phyloP scores from a whole-genome alignment of 1,140 invertebrate genomes.

The Drosophila carrolli region DNA sequence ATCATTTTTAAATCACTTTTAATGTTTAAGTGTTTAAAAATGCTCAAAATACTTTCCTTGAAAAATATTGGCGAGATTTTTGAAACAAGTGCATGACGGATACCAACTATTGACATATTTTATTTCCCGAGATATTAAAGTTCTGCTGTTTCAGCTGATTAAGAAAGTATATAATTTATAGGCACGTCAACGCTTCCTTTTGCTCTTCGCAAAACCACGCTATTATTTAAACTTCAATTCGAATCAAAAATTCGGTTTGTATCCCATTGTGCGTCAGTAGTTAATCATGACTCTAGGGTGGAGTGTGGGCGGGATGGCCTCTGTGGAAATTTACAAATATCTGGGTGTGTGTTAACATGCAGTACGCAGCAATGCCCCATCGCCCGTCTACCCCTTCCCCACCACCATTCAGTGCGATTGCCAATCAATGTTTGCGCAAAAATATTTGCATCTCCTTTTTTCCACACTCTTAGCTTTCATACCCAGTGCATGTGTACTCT shows the following conservation, averaged over 20 bases:
- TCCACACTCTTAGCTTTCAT: constrained; percentile 68
- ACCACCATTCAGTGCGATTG: constrained; percentile 44
- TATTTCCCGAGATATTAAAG: too few relatives aligned
- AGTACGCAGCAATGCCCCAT: constrained; percentile 4
- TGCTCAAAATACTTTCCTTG: too few relatives aligned
- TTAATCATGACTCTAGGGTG: constrained; percentile 59
- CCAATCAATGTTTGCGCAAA: constrained; percentile 81
- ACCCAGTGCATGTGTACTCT: constrained; percentile 18
- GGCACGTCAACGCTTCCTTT: too few relatives aligned
- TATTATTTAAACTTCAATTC: background rate
- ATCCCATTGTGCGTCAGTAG: constrained; percentile 17
- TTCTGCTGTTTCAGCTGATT: too few relatives aligned
- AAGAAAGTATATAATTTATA: too few relatives aligned
- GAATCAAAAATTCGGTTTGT: background rate
- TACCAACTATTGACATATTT: too few relatives aligned
- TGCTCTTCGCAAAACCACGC: too few relatives aligned
- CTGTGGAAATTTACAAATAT: constrained; percentile 46
- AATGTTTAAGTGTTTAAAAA: too few relatives aligned
- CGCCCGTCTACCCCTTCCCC: background rate
- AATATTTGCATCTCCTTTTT: constrained; percentile 78
- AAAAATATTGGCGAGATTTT: too few relatives aligned
- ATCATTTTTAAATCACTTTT: too few relatives aligned
- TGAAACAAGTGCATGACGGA: too few relatives aligned
- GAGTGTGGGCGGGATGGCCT: constrained; percentile 8
- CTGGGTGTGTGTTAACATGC: constrained; percentile 50